phyloP scores from a whole-genome alignment of 2,797 vertebrate species.

The Liparis tanakae region DNA sequence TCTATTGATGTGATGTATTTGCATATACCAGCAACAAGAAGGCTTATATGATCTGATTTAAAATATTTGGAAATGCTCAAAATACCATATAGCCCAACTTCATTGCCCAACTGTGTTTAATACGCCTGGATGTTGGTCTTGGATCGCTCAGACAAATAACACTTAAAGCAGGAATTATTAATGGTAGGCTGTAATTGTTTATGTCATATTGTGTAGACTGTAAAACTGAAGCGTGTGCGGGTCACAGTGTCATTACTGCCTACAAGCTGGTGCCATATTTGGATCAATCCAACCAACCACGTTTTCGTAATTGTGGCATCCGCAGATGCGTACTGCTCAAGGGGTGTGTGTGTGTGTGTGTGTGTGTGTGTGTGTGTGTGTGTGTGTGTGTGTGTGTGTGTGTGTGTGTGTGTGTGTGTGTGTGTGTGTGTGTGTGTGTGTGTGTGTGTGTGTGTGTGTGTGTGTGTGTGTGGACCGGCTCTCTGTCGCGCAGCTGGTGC shows the following conservation, averaged over 20 bases:
- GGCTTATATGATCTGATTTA: not conserved
- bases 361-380: constrained; percentile 43
- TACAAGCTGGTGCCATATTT: constrained; percentile 48
- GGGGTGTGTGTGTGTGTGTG: constrained; percentile 74
- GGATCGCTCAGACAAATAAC: constrained; percentile 5
- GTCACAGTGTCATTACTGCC: constrained; percentile 2
- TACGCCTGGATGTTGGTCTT: not conserved
- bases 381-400: constrained; percentile 88
- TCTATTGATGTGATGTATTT: not conserved
- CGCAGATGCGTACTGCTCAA: constrained; percentile 76
- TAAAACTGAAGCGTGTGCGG: not conserved
- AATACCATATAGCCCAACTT: not conserved
- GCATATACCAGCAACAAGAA: not conserved
- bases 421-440: constrained; percentile 88
- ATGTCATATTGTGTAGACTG: not conserved
- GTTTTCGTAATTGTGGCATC: constrained; percentile 50
- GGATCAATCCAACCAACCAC: constrained; percentile 36
- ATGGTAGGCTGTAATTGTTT: not conserved
- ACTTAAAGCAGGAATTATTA: not conserved
- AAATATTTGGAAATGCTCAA: not conserved
- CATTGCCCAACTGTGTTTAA: not conserved
- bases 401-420: constrained; percentile 88
- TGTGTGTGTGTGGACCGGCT: constrained; percentile 80
- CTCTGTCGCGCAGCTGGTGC: constrained; percentile 37
- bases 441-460: constrained; percentile 88